These are phyloP conservation scores for Bolinopsis microptera DNA, from an alignment of 37 sponge, comb jelly and placozoan species.

Conservation along the genomic window DNA sequence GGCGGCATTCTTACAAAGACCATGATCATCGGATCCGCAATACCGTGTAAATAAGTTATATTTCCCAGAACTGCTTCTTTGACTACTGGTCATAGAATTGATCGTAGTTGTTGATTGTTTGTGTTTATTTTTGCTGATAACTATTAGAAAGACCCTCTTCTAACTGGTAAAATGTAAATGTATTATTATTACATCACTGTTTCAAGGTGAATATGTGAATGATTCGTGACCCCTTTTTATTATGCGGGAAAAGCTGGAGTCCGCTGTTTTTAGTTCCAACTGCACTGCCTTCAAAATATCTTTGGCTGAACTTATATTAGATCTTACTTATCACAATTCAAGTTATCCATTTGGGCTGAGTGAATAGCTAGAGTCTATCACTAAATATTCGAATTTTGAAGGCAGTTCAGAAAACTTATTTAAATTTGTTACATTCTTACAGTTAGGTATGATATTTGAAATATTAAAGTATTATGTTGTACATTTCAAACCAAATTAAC, in stretches of 20 bases:
- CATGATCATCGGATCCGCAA: no score
- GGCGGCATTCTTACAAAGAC: no score
- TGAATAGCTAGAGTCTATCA: no score
- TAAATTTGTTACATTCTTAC: background rate
- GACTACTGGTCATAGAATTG: background rate
- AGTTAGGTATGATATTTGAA: background rate
- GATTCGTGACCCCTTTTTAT: no score
- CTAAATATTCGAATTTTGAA: background rate
- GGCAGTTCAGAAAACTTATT: background rate
- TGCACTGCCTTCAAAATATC: background rate
- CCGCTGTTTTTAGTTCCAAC: background rate
- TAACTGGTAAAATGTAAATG: background rate
- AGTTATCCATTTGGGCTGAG: no score
- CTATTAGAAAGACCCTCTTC: background rate
- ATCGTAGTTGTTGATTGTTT: background rate
- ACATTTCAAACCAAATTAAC: background rate
- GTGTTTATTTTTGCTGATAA: background rate
- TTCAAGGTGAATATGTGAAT: background rate
- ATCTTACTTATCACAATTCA: no score
- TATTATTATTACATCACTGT: background rate
- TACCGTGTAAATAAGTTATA: no score
- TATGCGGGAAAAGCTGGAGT: background rate
- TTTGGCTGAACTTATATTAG: no score
- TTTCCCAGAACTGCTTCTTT: no score
- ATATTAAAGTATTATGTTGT: background rate